These are phyloP conservation scores for Plumapathes pennacea DNA, from an alignment of 92 coral and sea anemone species.

Conservation along the genomic window DNA sequence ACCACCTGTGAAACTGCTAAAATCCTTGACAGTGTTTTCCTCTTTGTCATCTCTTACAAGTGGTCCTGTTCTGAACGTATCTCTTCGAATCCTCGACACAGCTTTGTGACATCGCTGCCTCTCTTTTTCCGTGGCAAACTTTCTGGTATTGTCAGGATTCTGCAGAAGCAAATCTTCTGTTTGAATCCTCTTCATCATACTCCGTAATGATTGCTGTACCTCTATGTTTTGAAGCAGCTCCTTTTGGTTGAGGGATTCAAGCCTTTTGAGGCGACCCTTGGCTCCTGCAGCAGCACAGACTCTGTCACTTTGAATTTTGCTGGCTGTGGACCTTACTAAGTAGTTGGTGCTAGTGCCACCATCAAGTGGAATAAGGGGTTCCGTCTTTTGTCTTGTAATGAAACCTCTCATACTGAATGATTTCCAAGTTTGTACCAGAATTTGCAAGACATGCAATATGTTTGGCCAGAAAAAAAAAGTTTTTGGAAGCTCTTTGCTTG, in stretches of 20 bases:
- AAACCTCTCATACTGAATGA: too few species aligned
- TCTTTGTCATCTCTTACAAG: too few species aligned
- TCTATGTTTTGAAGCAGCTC: conserved; percentile 73
- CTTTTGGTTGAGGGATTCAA: conserved; percentile 50
- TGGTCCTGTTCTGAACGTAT: too few species aligned
- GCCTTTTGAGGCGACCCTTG: conserved; percentile 19
- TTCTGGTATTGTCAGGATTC: conserved; percentile 34
- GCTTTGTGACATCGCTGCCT: conserved; percentile 30
- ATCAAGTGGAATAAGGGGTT: too few species aligned
- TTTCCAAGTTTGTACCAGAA: too few species aligned
- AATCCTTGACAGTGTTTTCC: too few species aligned
- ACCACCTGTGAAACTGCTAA: too few species aligned
- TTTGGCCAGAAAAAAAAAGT: too few species aligned
- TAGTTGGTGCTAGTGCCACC: conserved; percentile 41
- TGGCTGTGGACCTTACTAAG: conserved; percentile 45
- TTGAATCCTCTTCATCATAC: conserved; percentile 26
- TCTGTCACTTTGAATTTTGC: conserved; percentile 6
- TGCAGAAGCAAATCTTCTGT: conserved; percentile 3
- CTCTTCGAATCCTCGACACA: conserved; percentile 28
- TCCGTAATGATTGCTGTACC: conserved; percentile 58
- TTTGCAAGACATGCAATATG: too few species aligned
- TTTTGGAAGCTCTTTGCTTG: too few species aligned
- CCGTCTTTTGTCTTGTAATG: too few species aligned
- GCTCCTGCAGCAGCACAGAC: conserved; percentile 9
- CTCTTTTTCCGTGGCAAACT: conserved; percentile 14